Evolutionary conservation across 2,797 vertebrate species (phyloP).

Genomic region (Takifugu ocellatus): DNA sequence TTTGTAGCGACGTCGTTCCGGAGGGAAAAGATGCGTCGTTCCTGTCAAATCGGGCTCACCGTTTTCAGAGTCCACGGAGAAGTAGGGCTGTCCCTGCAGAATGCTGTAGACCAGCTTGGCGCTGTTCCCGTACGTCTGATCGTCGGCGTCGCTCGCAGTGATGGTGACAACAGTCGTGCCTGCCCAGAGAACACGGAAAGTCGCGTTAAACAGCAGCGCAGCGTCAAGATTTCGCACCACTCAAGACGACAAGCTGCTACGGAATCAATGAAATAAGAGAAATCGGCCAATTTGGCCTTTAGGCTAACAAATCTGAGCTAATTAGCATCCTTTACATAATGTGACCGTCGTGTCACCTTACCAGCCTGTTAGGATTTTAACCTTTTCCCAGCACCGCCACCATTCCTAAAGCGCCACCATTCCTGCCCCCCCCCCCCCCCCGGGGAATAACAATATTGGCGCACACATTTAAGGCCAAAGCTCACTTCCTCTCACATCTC

Average conservation of each 20-base stretch:
- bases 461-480: neutral
- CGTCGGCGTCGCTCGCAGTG: conserved; percentile 90
- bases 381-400: no score
- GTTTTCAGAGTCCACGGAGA: conserved; percentile 94
- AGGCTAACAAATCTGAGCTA: no score
- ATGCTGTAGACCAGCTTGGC: conserved; percentile 97
- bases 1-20: no score
- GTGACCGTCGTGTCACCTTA: no score
- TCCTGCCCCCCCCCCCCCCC: no score
- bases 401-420: no score
- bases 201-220: neutral
- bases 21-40: no score
- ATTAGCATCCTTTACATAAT: no score
- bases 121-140: conserved; percentile 93
- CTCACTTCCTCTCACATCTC: conserved; percentile 8
- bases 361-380: no score
- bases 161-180: conserved; percentile 91
- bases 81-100: conserved; percentile 93
- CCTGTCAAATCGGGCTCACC: conserved; percentile 65
- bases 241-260: no score
- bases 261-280: no score
- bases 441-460: neutral
- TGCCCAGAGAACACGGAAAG: conserved; percentile 51
- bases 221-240: neutral
- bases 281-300: no score